Evolutionary conservation across 2,888 invertebrate species (phyloP).

Genomic region (Agrotis puta): DNA sequence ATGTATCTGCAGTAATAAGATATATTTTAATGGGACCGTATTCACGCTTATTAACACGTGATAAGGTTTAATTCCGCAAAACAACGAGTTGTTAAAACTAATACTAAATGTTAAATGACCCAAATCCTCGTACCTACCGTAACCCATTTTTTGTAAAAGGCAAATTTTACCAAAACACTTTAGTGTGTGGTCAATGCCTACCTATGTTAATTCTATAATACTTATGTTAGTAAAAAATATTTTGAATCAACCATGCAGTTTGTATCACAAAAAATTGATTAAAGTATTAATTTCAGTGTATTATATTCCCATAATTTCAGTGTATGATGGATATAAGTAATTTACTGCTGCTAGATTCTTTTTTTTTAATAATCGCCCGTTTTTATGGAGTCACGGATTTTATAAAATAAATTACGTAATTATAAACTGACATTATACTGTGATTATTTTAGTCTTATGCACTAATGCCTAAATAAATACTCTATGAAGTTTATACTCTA

Average conservation of each 20-base stretch:
- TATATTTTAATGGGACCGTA: conserved; percentile 7
- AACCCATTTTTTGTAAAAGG: conserved; percentile 29
- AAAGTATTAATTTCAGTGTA: too few relatives aligned
- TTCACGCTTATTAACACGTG: conserved; percentile 2
- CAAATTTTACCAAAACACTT: background rate
- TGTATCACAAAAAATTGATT: conserved; percentile 7
- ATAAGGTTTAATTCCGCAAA: conserved; percentile 13
- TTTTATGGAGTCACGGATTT: conserved; percentile 45
- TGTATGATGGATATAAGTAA: conserved; percentile 14
- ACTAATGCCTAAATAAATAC: conserved; percentile 19
- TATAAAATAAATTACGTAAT: conserved; percentile 31
- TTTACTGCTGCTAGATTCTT: conserved; percentile 29
- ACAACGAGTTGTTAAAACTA: conserved; percentile 17
- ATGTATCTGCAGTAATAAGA: background rate
- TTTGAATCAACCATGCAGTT: conserved; percentile 6
- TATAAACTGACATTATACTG: conserved; percentile 7
- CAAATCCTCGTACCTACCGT: conserved; percentile 1
- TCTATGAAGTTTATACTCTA: background rate
- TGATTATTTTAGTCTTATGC: conserved; percentile 6
- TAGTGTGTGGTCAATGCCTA: background rate
- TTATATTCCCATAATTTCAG: too few relatives aligned
- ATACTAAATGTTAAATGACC: conserved; percentile 58
- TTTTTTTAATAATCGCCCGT: conserved; percentile 52
- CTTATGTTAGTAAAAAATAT: conserved; percentile 6
- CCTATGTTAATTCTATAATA: background rate